Evolutionary conservation across 2,888 invertebrate genomes (phyloP), one percentile per base, ranked within the genome.

Genomic region (Heteromurus nitidus): DNA sequence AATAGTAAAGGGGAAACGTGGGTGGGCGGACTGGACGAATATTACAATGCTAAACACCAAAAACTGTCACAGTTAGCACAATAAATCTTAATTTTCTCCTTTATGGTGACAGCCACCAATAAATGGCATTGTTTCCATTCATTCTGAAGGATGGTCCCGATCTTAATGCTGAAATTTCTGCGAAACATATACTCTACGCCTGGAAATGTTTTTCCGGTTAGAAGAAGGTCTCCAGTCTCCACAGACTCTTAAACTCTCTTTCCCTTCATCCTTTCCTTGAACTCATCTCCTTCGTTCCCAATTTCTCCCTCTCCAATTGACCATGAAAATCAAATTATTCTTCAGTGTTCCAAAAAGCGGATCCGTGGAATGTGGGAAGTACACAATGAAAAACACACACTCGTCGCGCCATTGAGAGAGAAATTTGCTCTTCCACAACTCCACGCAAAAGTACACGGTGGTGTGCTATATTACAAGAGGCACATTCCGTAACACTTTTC

Each of bases 51-150:
- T 75, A 80, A 84, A 82, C 82, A 81, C 60, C 79, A 55, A n/a
- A n/a, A 73, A 82, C 75, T 84, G 82, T 84, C 84, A 84, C 79
- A 79, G 69, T 77, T 82, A 67, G 70, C 74, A 53, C 75, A 76
- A 84, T 84, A 84, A 84, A 84, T 84, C 84, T 84, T 82, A 84
- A 84, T 84, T 84, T 81, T 62, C 81, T 65, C 74, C 82, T 84
- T 84, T 84, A 84, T 84, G 82, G 82, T 69, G 84, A 84, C 84
- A 80, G 80, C 58, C 68, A 62, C 79, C 82, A 83, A 83, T 83
- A 85, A 85, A 85, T 83, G 82, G 77, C 70, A 80, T 85, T 83
- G 82, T 85, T 85, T 85, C 79, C 70, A 77, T 80, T 84, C 83
- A 84, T n/a, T n/a, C 64, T 65, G 68, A 64, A 69, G 73, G 62